phyloP scores from a whole-genome alignment of 1,140 invertebrate genomes.

The Solenopsis fugax region DNA sequence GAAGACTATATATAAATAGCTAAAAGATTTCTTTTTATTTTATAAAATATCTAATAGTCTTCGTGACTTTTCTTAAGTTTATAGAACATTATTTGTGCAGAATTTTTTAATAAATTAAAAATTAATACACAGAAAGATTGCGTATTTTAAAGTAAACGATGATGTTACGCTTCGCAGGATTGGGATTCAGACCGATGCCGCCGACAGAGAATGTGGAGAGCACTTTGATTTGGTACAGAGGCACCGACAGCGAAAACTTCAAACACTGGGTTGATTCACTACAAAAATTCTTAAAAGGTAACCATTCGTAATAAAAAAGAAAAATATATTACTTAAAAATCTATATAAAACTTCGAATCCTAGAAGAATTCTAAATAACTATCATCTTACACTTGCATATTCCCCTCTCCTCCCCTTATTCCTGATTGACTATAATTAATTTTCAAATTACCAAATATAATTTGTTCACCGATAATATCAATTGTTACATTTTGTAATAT shows the following conservation, averaged over 20 bases:
- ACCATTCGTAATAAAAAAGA: slow-evolving; percentile 52
- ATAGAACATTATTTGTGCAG: slow-evolving; percentile 8
- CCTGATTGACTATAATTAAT: slow-evolving; percentile 18
- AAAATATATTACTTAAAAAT: neutral
- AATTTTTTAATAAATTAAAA: slow-evolving; percentile 9
- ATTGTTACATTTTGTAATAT: neutral
- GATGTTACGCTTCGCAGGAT: slow-evolving; percentile 86
- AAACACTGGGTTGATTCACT: slow-evolving; percentile 92
- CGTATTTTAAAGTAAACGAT: slow-evolving; percentile 11
- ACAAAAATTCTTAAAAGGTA: slow-evolving; percentile 92
- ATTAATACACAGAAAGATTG: neutral
- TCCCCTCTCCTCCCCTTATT: neutral
- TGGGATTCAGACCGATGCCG: slow-evolving; percentile 96
- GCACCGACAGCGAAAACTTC: slow-evolving; percentile 91
- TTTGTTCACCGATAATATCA: neutral
- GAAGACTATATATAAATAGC: neutral
- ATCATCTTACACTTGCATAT: neutral
- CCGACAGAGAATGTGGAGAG: slow-evolving; percentile 94
- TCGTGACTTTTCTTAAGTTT: neutral
- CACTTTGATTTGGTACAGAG: slow-evolving; percentile 97
- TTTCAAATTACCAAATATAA: neutral
- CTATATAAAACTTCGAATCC: neutral
- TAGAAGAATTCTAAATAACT: neutral
- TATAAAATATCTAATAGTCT: neutral
- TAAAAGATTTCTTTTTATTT: neutral